Conservation (phyloP, 2,888 invertebrate species). For the Patella caerulea region DNA sequence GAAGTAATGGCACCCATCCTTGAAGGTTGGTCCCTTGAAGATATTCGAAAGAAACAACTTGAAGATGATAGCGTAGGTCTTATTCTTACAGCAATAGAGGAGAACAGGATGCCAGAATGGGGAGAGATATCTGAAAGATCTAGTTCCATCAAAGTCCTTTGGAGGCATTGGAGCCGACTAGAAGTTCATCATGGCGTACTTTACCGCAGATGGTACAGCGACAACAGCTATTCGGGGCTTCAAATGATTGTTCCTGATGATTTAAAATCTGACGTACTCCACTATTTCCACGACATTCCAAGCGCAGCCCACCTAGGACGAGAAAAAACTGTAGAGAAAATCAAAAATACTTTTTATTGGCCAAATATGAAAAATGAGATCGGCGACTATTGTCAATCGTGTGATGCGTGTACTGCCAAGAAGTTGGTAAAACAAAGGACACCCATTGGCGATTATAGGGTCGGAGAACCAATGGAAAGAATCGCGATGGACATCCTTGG, state of each 20-base stretch:
- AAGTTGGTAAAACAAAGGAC: background rate
- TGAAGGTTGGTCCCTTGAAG: background rate
- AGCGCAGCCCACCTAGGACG: slow-evolving; percentile 6
- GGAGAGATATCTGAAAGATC: background rate
- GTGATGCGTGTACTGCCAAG: slow-evolving; percentile 3
- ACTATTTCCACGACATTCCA: slow-evolving; percentile 6
- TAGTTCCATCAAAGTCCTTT: background rate
- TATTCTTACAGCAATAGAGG: background rate
- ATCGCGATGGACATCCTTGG: slow-evolving; percentile 15
- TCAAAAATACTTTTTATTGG: slow-evolving; percentile 14
- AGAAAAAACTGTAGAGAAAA: slow-evolving; percentile 6
- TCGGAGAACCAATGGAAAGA: slow-evolving; percentile 19
- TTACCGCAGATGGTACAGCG: background rate
- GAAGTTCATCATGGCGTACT: background rate
- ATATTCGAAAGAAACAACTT: background rate
- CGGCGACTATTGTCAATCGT: background rate
- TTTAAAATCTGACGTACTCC: background rate
- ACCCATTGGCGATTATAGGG: background rate
- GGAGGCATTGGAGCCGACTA: background rate
- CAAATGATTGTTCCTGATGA: background rate
- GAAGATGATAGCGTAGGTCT: background rate
- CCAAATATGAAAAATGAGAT: slow-evolving; percentile 12
- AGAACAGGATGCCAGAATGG: slow-evolving; percentile 3
- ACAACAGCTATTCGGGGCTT: background rate
- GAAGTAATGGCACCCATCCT: background rate